phyloP scores from a whole-genome alignment of 2,113 vertebrate genomes.

The Erythrolamprus reginae region DNA sequence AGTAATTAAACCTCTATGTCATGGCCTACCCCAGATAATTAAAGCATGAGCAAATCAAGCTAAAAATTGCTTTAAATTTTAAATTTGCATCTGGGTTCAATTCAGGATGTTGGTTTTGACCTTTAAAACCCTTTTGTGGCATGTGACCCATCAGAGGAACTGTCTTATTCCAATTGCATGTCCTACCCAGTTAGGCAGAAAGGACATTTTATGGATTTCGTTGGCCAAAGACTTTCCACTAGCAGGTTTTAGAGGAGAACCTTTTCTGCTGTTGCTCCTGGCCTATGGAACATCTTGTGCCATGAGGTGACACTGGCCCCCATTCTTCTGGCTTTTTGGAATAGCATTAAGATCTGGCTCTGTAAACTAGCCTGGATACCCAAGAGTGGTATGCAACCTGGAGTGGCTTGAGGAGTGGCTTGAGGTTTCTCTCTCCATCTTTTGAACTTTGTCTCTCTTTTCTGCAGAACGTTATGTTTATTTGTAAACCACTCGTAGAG shows the following conservation, averaged over 20 bases:
- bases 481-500: neutral
- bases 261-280: too few species aligned
- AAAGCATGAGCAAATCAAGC: neutral
- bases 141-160: too few species aligned
- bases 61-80: neutral
- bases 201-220: too few species aligned
- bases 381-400: neutral
- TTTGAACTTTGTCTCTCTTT: neutral
- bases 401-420: neutral
- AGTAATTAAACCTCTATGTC: neutral
- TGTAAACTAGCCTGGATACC: neutral
- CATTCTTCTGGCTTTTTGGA: neutral
- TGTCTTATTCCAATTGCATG: too few species aligned
- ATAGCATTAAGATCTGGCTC: neutral
- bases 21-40: neutral
- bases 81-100: too few species aligned
- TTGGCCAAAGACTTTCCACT: too few species aligned
- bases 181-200: too few species aligned
- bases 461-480: neutral
- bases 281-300: too few species aligned
- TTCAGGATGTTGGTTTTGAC: too few species aligned
- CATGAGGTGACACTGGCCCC: neutral
- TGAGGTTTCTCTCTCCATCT: neutral
- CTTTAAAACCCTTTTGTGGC: too few species aligned
- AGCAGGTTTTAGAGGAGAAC: too few species aligned